These are phyloP conservation scores for Globia sparganii DNA, from an alignment of 2,888 invertebrate species.

Conservation along the genomic window DNA sequence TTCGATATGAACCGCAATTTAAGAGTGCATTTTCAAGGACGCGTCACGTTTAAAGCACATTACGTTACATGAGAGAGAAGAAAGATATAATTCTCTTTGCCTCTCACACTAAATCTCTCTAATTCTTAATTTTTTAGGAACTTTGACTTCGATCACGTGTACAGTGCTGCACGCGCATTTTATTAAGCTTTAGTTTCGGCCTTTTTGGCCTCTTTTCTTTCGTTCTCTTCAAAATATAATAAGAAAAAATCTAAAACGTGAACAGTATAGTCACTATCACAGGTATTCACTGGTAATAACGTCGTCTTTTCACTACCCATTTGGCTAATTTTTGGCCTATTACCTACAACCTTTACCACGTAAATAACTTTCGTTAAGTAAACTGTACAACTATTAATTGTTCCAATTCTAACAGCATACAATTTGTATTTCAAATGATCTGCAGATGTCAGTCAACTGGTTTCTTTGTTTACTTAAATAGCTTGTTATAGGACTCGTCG, in stretches of 20 bases:
- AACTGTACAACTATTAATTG: not conserved
- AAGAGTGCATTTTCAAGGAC: no score
- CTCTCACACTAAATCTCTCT: no score
- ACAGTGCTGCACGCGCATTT: no score
- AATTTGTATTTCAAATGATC: conserved; percentile 34
- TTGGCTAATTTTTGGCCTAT: conserved; percentile 2
- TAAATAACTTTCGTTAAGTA: conserved; percentile 3
- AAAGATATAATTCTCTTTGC: no score
- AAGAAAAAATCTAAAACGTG: no score
- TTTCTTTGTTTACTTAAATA: conserved; percentile 36
- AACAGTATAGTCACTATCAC: not conserved
- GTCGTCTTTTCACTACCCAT: conserved; percentile 1
- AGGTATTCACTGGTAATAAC: not conserved
- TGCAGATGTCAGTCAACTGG: conserved; percentile 23
- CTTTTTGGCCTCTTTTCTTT: not conserved
- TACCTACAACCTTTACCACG: not conserved
- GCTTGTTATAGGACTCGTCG: not conserved
- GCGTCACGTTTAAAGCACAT: no score
- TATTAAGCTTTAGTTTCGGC: no score
- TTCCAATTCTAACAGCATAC: conserved; percentile 5
- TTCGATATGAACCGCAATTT: no score
- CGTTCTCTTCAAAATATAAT: not conserved
- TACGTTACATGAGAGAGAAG: no score
- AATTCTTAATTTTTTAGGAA: no score
- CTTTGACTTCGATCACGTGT: no score